Percentiles rank a stretch among this genome's conserved stretches.
Conservation (phyloP, 2,797 vertebrate species). For the Crypturellus tataupa region DNA sequence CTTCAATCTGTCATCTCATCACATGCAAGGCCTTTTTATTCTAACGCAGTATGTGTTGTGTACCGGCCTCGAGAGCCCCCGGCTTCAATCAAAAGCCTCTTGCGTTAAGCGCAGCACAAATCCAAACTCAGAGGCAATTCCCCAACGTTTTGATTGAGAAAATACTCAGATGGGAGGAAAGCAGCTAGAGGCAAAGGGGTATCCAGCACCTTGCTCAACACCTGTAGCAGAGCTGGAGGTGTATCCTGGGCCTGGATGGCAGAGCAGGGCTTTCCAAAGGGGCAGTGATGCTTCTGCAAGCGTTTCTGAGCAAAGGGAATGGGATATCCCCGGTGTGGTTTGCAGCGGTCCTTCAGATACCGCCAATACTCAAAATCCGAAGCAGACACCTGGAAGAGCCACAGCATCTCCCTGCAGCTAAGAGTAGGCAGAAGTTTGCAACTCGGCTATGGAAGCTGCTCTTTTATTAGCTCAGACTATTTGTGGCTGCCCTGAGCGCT, state of each 20-base stretch:
- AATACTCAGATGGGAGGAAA: background rate
- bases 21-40: background rate
- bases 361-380: conserved; percentile 20
- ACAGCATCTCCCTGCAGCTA: background rate
- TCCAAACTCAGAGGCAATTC: background rate
- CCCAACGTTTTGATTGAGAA: background rate
- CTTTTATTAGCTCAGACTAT: conserved; percentile 36
- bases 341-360: background rate
- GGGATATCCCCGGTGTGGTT: background rate
- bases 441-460: background rate
- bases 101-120: background rate
- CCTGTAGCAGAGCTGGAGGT: background rate
- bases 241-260: background rate
- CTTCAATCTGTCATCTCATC: background rate
- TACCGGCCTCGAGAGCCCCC: background rate
- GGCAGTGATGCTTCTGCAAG: background rate
- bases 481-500: conserved; percentile 36
- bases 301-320: background rate
- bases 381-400: background rate
- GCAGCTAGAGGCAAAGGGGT: background rate
- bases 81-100: background rate
- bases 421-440: background rate
- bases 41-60: background rate
- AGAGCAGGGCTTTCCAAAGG: background rate
- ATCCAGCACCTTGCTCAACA: background rate